A percentile compares a stretch with the other conserved stretches of the same genome.
Evolutionary conservation across 2,797 vertebrate species (phyloP).

Genomic region (Neostethus bicornis): DNA sequence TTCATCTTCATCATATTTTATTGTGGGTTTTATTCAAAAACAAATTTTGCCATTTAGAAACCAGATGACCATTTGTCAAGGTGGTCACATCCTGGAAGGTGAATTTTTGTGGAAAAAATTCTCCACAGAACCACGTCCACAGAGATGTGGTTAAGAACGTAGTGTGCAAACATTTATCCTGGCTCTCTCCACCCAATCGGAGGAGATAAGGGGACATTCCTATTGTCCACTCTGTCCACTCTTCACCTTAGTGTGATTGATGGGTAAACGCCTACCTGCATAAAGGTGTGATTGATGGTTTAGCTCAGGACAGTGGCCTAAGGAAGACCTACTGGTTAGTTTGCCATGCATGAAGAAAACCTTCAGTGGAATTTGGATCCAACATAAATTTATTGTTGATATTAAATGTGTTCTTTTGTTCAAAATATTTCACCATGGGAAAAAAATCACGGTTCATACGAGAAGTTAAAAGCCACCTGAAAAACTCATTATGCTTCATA

Average conservation of each 20-base stretch:
- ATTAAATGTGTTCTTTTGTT: conserved; percentile 2
- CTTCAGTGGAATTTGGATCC: conserved; percentile 34
- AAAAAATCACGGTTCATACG: conserved; percentile 15
- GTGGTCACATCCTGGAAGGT: conserved; percentile 60
- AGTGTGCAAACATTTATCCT: conserved; percentile 77
- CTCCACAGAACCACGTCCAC: no score
- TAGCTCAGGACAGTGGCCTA: conserved; percentile 55
- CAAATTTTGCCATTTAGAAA: conserved; percentile 60
- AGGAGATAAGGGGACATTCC: conserved; percentile 67
- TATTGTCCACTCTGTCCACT: conserved; percentile 68
- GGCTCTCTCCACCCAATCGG: conserved; percentile 56
- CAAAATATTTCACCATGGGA: conserved; percentile 11
- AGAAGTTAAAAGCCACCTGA: conserved; percentile 43
- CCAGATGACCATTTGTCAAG: conserved; percentile 63
- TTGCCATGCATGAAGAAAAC: conserved; percentile 28
- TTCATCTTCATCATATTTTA: conserved; percentile 40
- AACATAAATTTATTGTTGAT: conserved; percentile 17
- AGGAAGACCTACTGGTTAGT: conserved; percentile 43
- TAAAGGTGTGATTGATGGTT: conserved; percentile 75
- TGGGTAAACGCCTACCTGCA: conserved; percentile 74
- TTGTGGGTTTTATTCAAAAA: conserved; percentile 33
- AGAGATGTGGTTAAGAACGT: conserved; percentile 69
- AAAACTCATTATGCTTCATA: conserved; percentile 54
- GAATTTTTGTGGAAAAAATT: conserved; percentile 72
- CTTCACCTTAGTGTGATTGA: conserved; percentile 72